Base-by-base conservation (phyloP, 2,113 vertebrate species). In the Pipa parva region DNA sequence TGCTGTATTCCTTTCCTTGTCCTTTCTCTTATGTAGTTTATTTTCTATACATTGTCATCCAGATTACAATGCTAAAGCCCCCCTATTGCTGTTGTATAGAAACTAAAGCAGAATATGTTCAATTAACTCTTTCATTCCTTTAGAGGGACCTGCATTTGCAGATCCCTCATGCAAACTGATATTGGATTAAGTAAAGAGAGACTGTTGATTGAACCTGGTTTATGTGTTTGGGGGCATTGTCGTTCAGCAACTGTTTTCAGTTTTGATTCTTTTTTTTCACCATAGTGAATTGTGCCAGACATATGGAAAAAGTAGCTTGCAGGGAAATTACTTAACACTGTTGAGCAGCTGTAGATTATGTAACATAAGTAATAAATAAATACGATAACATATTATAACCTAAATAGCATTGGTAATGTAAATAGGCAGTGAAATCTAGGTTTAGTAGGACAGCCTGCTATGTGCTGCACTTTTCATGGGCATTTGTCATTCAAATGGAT, bases 401-500 rank as follows among this genome's bases (percentile, higher is more conserved):
- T 36, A 36, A 3, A 36, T 36, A 42, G 6, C 21, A n/a, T 37
- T 60, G 26, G 26, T 20, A 21, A 15, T 50, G 48, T 51, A 69
- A 60, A 42, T 69, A 45, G 29, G 24, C 18, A 10, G 42, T n/a
- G 60, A 70, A 45, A 45, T 20, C 25, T 24, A 21, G 13, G 29
- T 29, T 13, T 68, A 27, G 25, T 20, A 33, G 42, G 28, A 45
- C n/a, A 42, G 56, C 24, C 22, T 61, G 57, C 33, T 20, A 33
- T 28, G 48, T 29, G 22, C 28, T 75, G 69, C 77, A 80, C 80
- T 83, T 73, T 81, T 50, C 76, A 72, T 59, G 79, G 86, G 81
- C 82, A 83, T 84, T 77, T 86, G 85, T 85, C 87, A 86, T 81
- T 89, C 87, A 88, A 85, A 84, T 2, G 1, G 80, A 82, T 83